Conservation (phyloP, 64 coral and sea anemone species). For the Orbicella faveolata region DNA sequence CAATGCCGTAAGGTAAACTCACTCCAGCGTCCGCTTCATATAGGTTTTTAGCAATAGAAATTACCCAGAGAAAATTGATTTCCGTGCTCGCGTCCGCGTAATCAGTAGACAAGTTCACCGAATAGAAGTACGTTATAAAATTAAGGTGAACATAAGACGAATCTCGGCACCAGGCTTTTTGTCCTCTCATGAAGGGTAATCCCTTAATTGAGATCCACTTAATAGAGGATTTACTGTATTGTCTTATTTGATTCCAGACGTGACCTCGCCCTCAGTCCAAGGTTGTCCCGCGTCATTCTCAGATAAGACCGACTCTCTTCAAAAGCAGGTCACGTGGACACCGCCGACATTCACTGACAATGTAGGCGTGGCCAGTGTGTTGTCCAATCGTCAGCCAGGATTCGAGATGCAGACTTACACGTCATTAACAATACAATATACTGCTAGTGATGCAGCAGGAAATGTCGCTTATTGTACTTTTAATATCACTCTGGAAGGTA, state of each 20-base stretch:
- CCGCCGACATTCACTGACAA: slow-evolving; percentile 91
- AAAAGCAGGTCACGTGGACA: slow-evolving; percentile 55
- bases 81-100: too few relatives aligned
- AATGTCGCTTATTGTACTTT: slow-evolving; percentile 79
- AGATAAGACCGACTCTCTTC: slow-evolving; percentile 17
- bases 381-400: slow-evolving; percentile 78
- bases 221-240: too few relatives aligned
- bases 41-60: too few relatives aligned
- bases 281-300: slow-evolving; percentile 60
- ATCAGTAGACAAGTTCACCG: too few relatives aligned
- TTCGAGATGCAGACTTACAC: slow-evolving; percentile 64
- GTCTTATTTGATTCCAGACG: slow-evolving; percentile 47
- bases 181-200: too few relatives aligned
- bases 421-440: slow-evolving; percentile 72
- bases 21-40: too few relatives aligned
- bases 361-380: slow-evolving; percentile 57
- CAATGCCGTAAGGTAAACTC: too few relatives aligned
- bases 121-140: too few relatives aligned
- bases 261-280: slow-evolving; percentile 54
- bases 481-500: slow-evolving; percentile 76
- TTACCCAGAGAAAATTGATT: too few relatives aligned
- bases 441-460: slow-evolving; percentile 72
- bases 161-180: too few relatives aligned
- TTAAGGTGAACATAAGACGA: too few relatives aligned
- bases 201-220: too few relatives aligned